These are phyloP conservation scores for Agapetus fuscipes DNA, from an alignment of 2,888 invertebrate genomes.

Conservation along the genomic window DNA sequence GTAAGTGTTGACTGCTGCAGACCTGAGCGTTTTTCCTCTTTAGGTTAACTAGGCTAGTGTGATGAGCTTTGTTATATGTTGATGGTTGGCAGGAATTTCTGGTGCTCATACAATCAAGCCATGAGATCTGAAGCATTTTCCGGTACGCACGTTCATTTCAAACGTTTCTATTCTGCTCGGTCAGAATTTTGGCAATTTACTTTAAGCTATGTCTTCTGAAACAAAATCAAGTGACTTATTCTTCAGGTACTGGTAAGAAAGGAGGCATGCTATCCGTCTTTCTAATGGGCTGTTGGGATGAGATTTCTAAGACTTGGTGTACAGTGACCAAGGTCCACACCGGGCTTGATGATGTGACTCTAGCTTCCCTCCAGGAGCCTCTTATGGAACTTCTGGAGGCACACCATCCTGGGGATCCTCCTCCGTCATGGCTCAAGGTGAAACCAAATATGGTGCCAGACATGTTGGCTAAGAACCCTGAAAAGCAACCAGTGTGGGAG, in stretches of 20 bases:
- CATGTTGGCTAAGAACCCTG: conserved; percentile 77
- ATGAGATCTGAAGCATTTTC: no score
- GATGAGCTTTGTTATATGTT: no score
- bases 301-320: conserved; percentile 55
- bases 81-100: no score
- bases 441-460: conserved; percentile 82
- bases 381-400: conserved; percentile 59
- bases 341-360: conserved; percentile 80
- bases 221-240: no score
- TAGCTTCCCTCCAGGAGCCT: conserved; percentile 63
- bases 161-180: no score
- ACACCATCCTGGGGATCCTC: conserved; percentile 55
- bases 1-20: no score
- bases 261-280: conserved; percentile 91
- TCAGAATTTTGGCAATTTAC: no score
- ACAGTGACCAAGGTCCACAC: conserved; percentile 90
- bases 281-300: conserved; percentile 84
- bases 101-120: no score
- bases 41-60: no score
- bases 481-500: conserved; percentile 88
- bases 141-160: no score
- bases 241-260: conserved; percentile 66
- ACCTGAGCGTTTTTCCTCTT: no score
- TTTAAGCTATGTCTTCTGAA: no score
- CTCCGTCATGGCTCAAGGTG: conserved; percentile 76